Percentiles rank a stretch among this genome's conserved stretches.
Conservation (phyloP, 1,140 invertebrate genomes). For the Zaprionus taronus region DNA sequence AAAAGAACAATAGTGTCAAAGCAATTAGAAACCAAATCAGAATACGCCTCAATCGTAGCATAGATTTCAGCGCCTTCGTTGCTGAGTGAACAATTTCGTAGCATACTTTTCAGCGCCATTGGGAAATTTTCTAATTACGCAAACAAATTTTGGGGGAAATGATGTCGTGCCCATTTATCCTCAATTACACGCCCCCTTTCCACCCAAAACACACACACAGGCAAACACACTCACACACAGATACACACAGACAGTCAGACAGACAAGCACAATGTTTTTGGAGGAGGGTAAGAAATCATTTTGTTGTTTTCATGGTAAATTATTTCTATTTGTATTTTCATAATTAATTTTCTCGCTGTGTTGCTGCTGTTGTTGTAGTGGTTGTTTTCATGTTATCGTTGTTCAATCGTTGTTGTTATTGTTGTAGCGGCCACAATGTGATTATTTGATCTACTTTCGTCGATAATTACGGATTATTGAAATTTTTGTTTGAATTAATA, state of each 20-base stretch:
- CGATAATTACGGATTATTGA: conserved; percentile 81
- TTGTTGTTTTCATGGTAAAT: conserved; percentile 60
- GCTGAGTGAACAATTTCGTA: conserved; percentile 1
- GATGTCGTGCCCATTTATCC: conserved; percentile 42
- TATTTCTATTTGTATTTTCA: conserved; percentile 69
- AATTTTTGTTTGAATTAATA: conserved; percentile 80
- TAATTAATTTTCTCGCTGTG: conserved; percentile 67
- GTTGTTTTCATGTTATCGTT: conserved; percentile 34
- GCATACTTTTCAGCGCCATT: conserved; percentile 26
- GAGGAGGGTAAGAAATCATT: conserved; percentile 17
- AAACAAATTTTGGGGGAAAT: conserved; percentile 25
- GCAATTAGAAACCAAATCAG: not conserved
- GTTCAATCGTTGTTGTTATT: conserved; percentile 26
- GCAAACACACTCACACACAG: not conserved
- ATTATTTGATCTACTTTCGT: conserved; percentile 79
- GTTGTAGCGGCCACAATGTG: conserved; percentile 58
- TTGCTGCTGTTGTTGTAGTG: conserved; percentile 24
- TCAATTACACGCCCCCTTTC: conserved; percentile 24
- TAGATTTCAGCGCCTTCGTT: not conserved
- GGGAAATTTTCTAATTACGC: conserved; percentile 30
- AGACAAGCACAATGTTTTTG: not conserved
- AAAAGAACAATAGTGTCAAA: conserved; percentile 22
- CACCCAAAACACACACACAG: conserved; percentile 6
- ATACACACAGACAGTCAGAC: not conserved
- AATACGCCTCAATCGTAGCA: not conserved